These are phyloP conservation scores for Numida meleagris DNA, from an alignment of 2,113 vertebrate genomes.

Conservation along the genomic window DNA sequence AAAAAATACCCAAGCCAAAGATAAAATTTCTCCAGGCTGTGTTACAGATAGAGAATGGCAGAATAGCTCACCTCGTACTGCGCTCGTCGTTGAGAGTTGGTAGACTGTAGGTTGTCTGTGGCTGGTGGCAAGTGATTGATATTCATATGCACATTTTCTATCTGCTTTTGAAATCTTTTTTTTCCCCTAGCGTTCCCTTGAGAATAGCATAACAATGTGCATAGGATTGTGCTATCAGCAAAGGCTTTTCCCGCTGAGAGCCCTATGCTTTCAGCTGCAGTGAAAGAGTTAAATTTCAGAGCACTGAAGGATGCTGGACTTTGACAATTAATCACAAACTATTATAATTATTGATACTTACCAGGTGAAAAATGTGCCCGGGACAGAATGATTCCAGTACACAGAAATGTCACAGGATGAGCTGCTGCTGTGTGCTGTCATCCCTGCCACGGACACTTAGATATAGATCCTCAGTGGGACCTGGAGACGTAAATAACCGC, in stretches of 20 bases:
- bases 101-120: background rate
- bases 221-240: background rate
- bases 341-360: background rate
- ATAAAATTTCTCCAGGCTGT: background rate
- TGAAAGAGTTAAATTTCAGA: constrained; percentile 34
- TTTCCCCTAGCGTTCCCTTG: background rate
- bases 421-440: background rate
- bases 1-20: too few species aligned
- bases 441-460: background rate
- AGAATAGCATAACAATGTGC: background rate
- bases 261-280: accelerated
- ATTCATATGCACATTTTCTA: background rate
- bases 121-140: background rate
- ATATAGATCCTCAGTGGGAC: background rate
- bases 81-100: background rate
- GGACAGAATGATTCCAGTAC: background rate
- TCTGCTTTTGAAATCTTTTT: background rate
- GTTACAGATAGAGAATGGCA: background rate
- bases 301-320: background rate
- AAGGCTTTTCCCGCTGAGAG: background rate
- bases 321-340: background rate
- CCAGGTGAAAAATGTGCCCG: background rate
- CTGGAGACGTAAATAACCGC: background rate
- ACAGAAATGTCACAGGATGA: background rate
- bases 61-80: background rate